Evolutionary conservation across 2,888 invertebrate genomes (phyloP), one percentile per base, ranked within the genome.

Genomic region (Salpingus planirostris): DNA sequence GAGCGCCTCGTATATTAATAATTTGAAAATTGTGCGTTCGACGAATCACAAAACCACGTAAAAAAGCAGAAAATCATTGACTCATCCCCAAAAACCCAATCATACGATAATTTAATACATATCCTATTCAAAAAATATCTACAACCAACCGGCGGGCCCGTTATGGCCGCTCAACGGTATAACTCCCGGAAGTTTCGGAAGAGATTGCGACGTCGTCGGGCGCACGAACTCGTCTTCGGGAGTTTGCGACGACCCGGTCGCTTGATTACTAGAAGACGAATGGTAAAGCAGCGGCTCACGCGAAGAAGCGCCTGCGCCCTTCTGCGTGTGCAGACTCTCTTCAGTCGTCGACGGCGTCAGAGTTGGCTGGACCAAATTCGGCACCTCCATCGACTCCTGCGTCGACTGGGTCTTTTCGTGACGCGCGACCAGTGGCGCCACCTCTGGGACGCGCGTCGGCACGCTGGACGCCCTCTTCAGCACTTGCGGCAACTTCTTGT

Each of bases 81-180:
- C n/a, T n/a, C n/a, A 18, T 18, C 18, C 6, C 18, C 6, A 18
- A 18, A 7, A 7, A 18, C 18, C 18, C 18, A 18, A 7, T 18
- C 18, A 18, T 18, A 18, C 18, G 18, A 6, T 7, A 8, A 7
- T 8, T 18, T 18, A 6, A 8, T 18, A 7, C 6, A 7, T 6
- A 18, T 25, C 27, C 30, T 27, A 27, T 21, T 24, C 15, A 7
- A n/a, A 13, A 18, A 24, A 5, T 11, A 15, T 27, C 36, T 63
- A 64, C 46, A 64, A 74, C 82, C 81, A 81, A 46, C 80, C 81
- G 28, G 78, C 70, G 41, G 78, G 74, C 54, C 75, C 74, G 60
- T 76, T 78, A 65, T 80, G 80, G 1, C 80, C 81, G 62, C 78
- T 77, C 50, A 82, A 70, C 47, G 81, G 81, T 57, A 82, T 81